Evolutionary conservation across 2,113 vertebrate species (phyloP).

Genomic region (Pungitius pungitius): DNA sequence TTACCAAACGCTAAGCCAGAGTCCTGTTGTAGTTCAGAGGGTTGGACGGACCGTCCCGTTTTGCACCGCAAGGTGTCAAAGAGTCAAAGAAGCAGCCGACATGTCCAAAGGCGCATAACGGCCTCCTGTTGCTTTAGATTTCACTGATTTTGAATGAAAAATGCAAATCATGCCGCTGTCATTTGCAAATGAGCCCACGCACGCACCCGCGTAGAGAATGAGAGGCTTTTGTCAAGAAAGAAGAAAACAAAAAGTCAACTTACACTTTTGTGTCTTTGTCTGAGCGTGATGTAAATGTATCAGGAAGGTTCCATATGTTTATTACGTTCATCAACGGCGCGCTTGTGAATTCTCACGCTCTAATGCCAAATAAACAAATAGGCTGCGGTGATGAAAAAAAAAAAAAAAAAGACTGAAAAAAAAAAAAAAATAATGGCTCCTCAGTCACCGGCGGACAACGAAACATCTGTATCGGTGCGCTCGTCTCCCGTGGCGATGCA

Average conservation of each 20-base stretch:
- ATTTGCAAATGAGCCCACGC: constrained; percentile 50
- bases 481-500: constrained; percentile 41
- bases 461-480: constrained; percentile 9
- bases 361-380: constrained; percentile 68
- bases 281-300: constrained; percentile 65
- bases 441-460: constrained; percentile 4
- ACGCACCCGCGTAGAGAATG: background rate
- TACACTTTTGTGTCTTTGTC: constrained; percentile 29
- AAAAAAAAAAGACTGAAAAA: background rate
- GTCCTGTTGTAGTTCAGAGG: background rate
- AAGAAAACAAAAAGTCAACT: constrained; percentile 2
- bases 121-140: constrained; percentile 46
- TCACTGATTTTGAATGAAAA: constrained; percentile 51
- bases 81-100: constrained; percentile 18
- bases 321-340: constrained; percentile 48
- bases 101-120: constrained; percentile 40
- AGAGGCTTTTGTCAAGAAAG: background rate
- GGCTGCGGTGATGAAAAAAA: background rate
- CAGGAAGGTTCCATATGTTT: constrained; percentile 52
- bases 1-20: background rate
- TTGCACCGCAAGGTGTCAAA: background rate
- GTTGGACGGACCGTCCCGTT: background rate
- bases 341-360: constrained; percentile 53
- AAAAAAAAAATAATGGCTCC: constrained; percentile 15
- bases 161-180: constrained; percentile 52